Conservation (phyloP, 1,140 invertebrate genomes). For the Leptopilina boulardi region DNA sequence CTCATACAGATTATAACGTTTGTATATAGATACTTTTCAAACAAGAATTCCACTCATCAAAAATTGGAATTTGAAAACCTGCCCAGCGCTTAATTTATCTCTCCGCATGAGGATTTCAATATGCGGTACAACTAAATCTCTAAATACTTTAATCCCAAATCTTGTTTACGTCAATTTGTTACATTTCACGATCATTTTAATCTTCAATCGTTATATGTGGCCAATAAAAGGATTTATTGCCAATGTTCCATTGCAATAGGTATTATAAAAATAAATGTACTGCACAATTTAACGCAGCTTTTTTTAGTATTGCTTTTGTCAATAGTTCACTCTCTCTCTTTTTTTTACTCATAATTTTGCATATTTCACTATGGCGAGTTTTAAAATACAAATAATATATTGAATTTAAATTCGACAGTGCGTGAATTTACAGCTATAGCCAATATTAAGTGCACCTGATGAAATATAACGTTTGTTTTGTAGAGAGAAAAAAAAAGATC, state of each 20-base stretch:
- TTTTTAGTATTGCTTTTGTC: neutral
- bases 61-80: no score
- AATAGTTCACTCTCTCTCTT: neutral
- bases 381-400: no score
- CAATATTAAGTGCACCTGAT: neutral
- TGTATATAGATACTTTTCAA: no score
- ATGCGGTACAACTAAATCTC: slow-evolving; percentile 2
- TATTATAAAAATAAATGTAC: neutral
- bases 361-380: neutral
- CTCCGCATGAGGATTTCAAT: neutral
- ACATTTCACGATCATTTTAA: neutral
- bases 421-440: neutral
- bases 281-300: neutral
- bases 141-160: neutral
- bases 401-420: neutral
- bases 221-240: neutral
- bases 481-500: neutral
- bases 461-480: neutral
- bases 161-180: slow-evolving; percentile 10
- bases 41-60: no score
- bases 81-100: neutral
- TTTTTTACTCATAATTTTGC: neutral
- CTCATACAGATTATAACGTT: no score
- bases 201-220: neutral
- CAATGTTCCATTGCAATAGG: neutral